A percentile compares a stretch with the other conserved stretches of the same genome.
These are phyloP conservation scores for Lepilemur septentrionalis DNA, from an alignment of 2,797 vertebrate genomes.

Conservation along the genomic window DNA sequence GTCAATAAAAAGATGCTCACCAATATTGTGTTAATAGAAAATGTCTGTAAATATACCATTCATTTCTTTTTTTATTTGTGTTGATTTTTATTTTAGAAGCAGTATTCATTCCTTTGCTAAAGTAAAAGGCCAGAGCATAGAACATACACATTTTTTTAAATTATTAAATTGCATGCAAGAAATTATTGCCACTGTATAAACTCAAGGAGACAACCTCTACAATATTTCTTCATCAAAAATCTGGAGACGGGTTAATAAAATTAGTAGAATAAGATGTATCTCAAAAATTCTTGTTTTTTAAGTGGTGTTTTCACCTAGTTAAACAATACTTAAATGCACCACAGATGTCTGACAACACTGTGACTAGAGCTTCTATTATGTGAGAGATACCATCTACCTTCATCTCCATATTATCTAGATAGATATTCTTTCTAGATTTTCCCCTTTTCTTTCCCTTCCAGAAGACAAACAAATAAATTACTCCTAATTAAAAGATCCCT, in stretches of 20 bases:
- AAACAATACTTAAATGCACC: not conserved
- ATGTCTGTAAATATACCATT: not conserved
- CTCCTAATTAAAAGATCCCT: not conserved
- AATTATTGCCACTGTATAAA: not conserved
- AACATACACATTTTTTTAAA: not conserved
- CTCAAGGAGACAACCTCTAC: not conserved
- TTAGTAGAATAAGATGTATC: not conserved
- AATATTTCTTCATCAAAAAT: not conserved
- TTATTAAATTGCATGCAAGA: not conserved
- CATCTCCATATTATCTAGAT: not conserved
- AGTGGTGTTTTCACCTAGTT: not conserved
- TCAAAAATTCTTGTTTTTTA: not conserved
- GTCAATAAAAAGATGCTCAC: not conserved
- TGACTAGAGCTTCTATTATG: not conserved
- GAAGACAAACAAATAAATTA: not conserved
- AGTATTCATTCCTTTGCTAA: not conserved
- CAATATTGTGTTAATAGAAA: not conserved
- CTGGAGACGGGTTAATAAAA: not conserved
- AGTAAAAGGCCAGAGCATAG: not conserved
- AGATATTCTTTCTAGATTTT: not conserved
- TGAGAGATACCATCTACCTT: not conserved
- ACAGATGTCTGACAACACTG: not conserved
- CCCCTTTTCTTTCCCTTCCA: not conserved
- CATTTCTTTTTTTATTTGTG: not conserved
- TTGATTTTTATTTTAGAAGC: constrained; percentile 27